phyloP scores from a whole-genome alignment of 2,797 vertebrate genomes.

The Esox lucius region DNA sequence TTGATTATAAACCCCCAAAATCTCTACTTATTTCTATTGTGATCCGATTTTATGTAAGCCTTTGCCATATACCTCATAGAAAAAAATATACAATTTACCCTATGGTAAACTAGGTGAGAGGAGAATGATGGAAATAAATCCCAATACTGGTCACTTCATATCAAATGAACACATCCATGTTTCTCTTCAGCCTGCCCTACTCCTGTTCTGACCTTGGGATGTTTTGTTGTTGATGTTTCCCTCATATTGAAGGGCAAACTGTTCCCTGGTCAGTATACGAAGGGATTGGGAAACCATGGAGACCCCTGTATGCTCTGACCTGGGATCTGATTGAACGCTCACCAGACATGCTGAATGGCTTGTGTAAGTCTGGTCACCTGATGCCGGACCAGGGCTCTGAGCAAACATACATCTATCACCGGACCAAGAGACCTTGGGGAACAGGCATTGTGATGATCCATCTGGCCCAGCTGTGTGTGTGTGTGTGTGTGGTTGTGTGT shows the following conservation, averaged over 20 bases:
- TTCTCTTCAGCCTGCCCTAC: neutral
- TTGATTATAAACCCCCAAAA: too few species aligned
- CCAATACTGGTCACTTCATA: too few species aligned
- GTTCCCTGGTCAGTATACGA: slow-evolving; percentile 21
- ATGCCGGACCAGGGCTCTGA: slow-evolving; percentile 47
- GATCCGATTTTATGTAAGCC: too few species aligned
- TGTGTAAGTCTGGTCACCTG: slow-evolving; percentile 55
- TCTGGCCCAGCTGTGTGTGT: slow-evolving; percentile 58
- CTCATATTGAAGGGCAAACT: neutral
- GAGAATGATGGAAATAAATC: too few species aligned
- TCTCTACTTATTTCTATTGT: too few species aligned
- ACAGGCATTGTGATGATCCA: slow-evolving; percentile 56
- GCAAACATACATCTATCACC: slow-evolving; percentile 66
- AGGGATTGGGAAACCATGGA: neutral
- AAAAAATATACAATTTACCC: too few species aligned
- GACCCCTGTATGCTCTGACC: slow-evolving; percentile 25
- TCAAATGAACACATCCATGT: neutral
- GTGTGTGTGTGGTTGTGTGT: slow-evolving; percentile 10
- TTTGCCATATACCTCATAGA: neutral
- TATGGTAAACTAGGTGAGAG: neutral
- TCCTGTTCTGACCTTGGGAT: neutral
- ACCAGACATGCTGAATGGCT: slow-evolving; percentile 36
- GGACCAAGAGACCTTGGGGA: slow-evolving; percentile 46
- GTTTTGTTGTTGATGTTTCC: neutral
- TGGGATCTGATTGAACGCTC: slow-evolving; percentile 34